Percentiles rank a stretch among this genome's conserved stretches.
Evolutionary conservation across 2,797 vertebrate species (phyloP).

Genomic region (Aeoliscus strigatus): DNA sequence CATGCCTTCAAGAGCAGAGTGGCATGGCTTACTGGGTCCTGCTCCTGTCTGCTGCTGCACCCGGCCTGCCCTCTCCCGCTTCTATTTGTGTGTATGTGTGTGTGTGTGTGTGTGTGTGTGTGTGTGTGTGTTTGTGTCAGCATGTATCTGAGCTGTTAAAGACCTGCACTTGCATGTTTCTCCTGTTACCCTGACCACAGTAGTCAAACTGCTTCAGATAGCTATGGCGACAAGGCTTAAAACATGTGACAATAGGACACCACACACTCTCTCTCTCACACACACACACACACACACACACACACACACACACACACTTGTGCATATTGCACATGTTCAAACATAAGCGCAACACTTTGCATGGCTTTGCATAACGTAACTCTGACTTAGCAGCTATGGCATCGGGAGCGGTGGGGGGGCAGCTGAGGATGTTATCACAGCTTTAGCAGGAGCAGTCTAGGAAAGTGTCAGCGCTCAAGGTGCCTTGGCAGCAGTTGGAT

Average conservation of each 20-base stretch:
- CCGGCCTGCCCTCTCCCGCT: constrained; percentile 24
- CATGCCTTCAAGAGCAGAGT: constrained; percentile 46
- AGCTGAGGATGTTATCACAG: constrained; percentile 33
- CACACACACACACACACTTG: not conserved
- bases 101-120: constrained; percentile 8
- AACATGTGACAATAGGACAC: not conserved
- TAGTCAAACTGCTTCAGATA: constrained; percentile 23
- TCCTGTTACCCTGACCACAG: constrained; percentile 4
- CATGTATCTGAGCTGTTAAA: not conserved
- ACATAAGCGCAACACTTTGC: constrained; percentile 11
- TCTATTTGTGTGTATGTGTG: constrained; percentile 1
- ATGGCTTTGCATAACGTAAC: constrained; percentile 21
- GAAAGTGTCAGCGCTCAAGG: constrained; percentile 12
- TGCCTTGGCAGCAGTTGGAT: constrained; percentile 7
- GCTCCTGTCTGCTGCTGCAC: constrained; percentile 7
- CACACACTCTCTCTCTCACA: no score
- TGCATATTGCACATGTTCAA: not conserved
- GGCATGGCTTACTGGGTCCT: constrained; percentile 33
- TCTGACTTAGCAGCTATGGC: constrained; percentile 31
- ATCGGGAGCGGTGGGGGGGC: constrained; percentile 42
- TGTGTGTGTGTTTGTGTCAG: constrained; percentile 10
- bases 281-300: not conserved
- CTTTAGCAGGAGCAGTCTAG: not conserved
- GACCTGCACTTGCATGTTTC: constrained; percentile 2
- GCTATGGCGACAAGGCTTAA: constrained; percentile 6